Conservation (phyloP, 2,797 vertebrate species). For the Calcarius lapponicus region DNA sequence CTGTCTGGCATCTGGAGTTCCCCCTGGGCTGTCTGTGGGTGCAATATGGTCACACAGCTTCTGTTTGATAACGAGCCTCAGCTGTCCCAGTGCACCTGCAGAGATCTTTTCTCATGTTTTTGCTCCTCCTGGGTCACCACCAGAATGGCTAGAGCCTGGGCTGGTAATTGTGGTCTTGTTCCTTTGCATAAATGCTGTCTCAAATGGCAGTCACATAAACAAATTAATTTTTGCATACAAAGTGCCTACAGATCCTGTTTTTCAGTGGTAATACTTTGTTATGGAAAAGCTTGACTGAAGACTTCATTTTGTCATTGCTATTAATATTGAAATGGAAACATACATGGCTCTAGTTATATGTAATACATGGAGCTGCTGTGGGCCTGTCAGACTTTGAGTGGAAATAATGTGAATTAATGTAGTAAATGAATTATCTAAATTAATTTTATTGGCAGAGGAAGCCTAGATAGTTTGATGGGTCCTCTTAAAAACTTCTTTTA, state of each 20-base stretch:
- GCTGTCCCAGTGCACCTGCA: too few species aligned
- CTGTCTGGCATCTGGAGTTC: not conserved
- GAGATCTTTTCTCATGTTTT: not conserved
- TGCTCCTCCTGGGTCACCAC: not conserved
- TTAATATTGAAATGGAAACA: not conserved
- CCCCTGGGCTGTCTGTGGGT: not conserved
- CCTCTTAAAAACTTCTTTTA: not conserved
- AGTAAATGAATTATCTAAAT: not conserved
- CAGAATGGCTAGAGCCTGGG: not conserved
- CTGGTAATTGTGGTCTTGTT: not conserved
- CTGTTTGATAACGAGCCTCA: not conserved
- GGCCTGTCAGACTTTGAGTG: not conserved
- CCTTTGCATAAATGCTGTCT: not conserved
- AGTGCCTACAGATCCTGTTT: not conserved
- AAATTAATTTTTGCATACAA: not conserved
- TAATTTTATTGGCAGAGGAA: not conserved
- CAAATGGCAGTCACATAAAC: not conserved
- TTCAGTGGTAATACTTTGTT: not conserved
- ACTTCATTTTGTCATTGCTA: not conserved
- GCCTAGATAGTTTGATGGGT: not conserved
- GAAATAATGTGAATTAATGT: not conserved
- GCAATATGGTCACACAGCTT: not conserved
- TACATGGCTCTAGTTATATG: not conserved
- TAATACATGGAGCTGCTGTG: not conserved
- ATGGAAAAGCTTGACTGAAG: not conserved